These are phyloP conservation scores for Trichonephila clavata DNA, from an alignment of 1,140 invertebrate genomes.

Conservation along the genomic window DNA sequence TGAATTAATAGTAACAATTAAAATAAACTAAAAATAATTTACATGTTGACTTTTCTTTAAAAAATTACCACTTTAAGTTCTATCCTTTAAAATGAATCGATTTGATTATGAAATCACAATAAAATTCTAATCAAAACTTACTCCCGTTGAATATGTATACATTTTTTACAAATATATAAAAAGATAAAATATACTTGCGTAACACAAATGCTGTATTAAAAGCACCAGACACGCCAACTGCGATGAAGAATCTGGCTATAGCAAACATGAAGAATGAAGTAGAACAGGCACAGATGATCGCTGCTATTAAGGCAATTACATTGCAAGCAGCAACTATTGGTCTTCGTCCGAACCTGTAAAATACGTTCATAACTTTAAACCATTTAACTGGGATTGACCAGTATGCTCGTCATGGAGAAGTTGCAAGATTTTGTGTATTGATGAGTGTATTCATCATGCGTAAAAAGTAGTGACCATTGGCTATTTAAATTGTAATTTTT, in stretches of 20 bases:
- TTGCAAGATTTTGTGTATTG: too few relatives aligned
- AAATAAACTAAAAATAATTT: too few relatives aligned
- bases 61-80: neutral
- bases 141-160: too few relatives aligned
- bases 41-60: too few relatives aligned
- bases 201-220: slow-evolving; percentile 48
- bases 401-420: too few relatives aligned
- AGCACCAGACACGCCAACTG: slow-evolving; percentile 25
- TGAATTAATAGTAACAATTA: too few relatives aligned
- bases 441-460: too few relatives aligned
- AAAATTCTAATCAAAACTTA: neutral
- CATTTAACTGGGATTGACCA: too few relatives aligned
- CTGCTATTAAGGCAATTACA: neutral
- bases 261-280: slow-evolving; percentile 41
- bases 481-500: too few relatives aligned
- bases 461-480: too few relatives aligned
- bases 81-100: neutral
- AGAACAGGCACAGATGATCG: slow-evolving; percentile 26
- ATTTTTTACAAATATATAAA: neutral
- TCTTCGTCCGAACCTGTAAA: slow-evolving; percentile 69
- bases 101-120: neutral
- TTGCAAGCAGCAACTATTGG: slow-evolving; percentile 41
- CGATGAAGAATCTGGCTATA: slow-evolving; percentile 47
- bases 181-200: slow-evolving; percentile 54
- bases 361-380: neutral